These are phyloP conservation scores for Archips crataeganus DNA, from an alignment of 2,888 invertebrate genomes.

Conservation along the genomic window DNA sequence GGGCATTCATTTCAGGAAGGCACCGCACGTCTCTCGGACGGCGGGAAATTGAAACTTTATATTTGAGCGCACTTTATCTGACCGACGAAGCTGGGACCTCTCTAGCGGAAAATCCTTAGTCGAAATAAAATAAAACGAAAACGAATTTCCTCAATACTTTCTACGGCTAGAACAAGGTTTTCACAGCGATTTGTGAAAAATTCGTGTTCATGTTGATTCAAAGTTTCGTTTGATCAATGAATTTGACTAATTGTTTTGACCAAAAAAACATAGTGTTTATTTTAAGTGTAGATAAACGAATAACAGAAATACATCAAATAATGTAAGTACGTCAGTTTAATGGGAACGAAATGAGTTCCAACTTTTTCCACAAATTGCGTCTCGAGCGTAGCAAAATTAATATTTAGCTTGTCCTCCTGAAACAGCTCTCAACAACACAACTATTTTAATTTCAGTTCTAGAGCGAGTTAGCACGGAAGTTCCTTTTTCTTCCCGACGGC, in stretches of 20 bases:
- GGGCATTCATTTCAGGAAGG: conserved; percentile 63
- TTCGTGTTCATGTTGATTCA: conserved; percentile 51
- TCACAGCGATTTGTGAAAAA: conserved; percentile 60
- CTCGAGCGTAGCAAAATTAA: conserved; percentile 26
- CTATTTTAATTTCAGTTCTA: conserved; percentile 42
- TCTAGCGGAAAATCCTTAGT: conserved; percentile 70
- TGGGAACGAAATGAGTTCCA: conserved; percentile 18
- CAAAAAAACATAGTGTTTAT: not conserved
- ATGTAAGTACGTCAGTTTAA: not conserved
- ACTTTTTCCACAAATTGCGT: conserved; percentile 20
- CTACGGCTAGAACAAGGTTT: conserved; percentile 61
- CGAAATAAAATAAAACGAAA: conserved; percentile 74
- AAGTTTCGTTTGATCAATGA: not conserved
- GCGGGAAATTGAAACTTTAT: conserved; percentile 83
- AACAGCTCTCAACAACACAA: conserved; percentile 33
- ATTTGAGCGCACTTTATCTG: conserved; percentile 81
- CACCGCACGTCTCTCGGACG: conserved; percentile 68
- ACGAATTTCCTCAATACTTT: conserved; percentile 66
- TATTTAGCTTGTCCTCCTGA: conserved; percentile 31
- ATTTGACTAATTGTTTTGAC: not conserved
- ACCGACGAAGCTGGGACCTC: conserved; percentile 69
- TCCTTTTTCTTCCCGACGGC: conserved; percentile 6
- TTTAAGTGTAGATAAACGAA: not conserved
- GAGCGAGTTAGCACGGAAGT: conserved; percentile 14
- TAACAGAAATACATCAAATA: not conserved